Percentiles rank a stretch among this genome's conserved stretches.
Conservation (phyloP, 2,113 vertebrate genomes). For the Morone chrysops region DNA sequence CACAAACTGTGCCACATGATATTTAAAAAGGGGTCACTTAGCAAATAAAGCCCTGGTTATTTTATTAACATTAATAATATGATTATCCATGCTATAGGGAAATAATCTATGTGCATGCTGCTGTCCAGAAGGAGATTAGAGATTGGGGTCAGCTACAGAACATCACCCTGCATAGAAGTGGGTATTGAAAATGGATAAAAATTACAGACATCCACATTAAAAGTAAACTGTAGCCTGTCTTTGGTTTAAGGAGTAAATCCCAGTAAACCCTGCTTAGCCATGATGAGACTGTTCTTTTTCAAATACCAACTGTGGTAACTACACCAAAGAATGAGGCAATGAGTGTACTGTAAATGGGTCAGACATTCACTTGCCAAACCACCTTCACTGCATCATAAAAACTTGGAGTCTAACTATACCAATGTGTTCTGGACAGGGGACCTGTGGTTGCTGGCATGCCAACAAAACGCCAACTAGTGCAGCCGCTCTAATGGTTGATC, state of each 20-base stretch:
- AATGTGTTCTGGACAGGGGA: conserved; percentile 60
- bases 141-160: conserved; percentile 8
- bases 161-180: background rate
- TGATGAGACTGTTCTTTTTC: conserved; percentile 29
- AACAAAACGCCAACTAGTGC: conserved; percentile 47
- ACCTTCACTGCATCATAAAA: conserved; percentile 72
- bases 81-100: conserved; percentile 21
- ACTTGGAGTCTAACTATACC: conserved; percentile 56
- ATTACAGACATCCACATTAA: conserved; percentile 23
- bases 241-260: background rate
- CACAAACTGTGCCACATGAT: background rate
- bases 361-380: conserved; percentile 63
- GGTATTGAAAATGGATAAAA: background rate
- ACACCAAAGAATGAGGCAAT: conserved; percentile 42
- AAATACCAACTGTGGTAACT: conserved; percentile 45
- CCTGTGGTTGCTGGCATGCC: conserved; percentile 53
- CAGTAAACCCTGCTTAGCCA: conserved; percentile 14
- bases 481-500: conserved; percentile 61
- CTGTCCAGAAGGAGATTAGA: background rate
- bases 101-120: conserved; percentile 4
- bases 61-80: conserved; percentile 9
- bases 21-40: background rate
- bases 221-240: background rate
- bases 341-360: conserved; percentile 53
- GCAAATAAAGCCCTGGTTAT: conserved; percentile 12